These are phyloP conservation scores for Amphiprion ocellaris DNA, from an alignment of 2,113 vertebrate genomes.

Conservation along the genomic window DNA sequence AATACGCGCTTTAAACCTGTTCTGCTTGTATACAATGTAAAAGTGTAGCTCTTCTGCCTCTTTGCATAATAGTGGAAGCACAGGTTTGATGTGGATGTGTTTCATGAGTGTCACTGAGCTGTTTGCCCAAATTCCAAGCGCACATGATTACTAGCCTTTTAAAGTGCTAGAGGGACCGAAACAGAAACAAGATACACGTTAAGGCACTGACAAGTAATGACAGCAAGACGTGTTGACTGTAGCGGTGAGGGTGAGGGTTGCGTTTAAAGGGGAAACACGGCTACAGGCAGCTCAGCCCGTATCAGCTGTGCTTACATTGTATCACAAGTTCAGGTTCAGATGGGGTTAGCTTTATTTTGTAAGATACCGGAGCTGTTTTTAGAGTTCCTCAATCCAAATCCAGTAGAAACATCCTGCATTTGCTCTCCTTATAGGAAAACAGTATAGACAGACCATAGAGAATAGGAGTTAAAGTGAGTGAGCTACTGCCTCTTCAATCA, in stretches of 20 bases:
- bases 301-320: not conserved
- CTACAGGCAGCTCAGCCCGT: not conserved
- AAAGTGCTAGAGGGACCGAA: conserved; percentile 4
- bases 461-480: too few species aligned
- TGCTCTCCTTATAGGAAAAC: too few species aligned
- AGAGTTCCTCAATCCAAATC: too few species aligned
- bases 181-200: conserved; percentile 7
- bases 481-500: too few species aligned
- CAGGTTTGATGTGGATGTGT: conserved; percentile 73
- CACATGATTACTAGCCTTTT: conserved; percentile 39
- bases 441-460: too few species aligned
- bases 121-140: conserved; percentile 58
- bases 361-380: not conserved
- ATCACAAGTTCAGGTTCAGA: not conserved
- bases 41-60: conserved; percentile 11
- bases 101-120: conserved; percentile 55
- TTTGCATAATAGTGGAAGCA: conserved; percentile 72
- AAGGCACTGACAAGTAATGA: conserved; percentile 4
- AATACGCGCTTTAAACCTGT: conserved; percentile 39
- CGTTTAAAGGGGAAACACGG: not conserved
- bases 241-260: conserved; percentile 20
- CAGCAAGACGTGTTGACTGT: not conserved
- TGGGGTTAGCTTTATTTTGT: not conserved
- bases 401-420: too few species aligned
- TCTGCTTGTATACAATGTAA: conserved; percentile 21